Percentiles rank a stretch among this genome's conserved stretches.
phyloP scores from a whole-genome alignment of 2,888 invertebrate genomes.

The Lathronympha strigana region DNA sequence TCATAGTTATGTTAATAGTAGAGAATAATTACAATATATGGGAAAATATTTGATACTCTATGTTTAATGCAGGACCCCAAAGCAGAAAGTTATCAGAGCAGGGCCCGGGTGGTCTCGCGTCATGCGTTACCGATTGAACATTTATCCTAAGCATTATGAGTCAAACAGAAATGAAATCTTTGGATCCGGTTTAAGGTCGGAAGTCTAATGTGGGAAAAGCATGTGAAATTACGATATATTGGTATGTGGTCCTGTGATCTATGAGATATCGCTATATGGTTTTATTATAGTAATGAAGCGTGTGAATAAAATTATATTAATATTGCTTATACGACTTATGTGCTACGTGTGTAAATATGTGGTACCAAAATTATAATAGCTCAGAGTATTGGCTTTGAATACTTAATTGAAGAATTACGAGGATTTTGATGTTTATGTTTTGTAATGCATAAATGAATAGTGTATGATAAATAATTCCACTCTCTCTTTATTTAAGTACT shows the following conservation, averaged over 20 bases:
- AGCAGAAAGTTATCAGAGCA: slow-evolving; percentile 12
- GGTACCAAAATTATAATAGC: too few species aligned
- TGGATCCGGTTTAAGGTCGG: not conserved
- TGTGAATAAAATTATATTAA: slow-evolving; percentile 32
- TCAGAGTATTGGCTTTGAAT: not conserved
- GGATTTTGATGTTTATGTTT: too few species aligned
- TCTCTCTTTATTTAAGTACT: too few species aligned
- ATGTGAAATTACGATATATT: slow-evolving; percentile 27
- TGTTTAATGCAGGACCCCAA: slow-evolving; percentile 14
- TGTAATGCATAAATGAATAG: not conserved
- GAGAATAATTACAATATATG: not conserved
- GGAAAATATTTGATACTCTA: not conserved
- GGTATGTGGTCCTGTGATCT: slow-evolving; percentile 31
- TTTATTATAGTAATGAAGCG: slow-evolving; percentile 34
- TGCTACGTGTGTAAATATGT: too few species aligned
- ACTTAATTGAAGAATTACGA: not conserved
- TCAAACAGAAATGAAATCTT: not conserved
- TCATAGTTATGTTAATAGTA: not conserved
- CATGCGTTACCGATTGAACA: slow-evolving; percentile 36
- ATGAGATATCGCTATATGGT: slow-evolving; percentile 29
- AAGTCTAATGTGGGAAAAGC: not conserved
- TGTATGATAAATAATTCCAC: too few species aligned
- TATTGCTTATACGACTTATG: slow-evolving; percentile 1
- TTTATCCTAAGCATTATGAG: slow-evolving; percentile 1
- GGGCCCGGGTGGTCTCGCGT: slow-evolving; percentile 33